Evolutionary conservation across 2,113 vertebrate genomes (phyloP), one percentile per base, ranked within the genome.

Genomic region (Amblyopsis rosae): DNA sequence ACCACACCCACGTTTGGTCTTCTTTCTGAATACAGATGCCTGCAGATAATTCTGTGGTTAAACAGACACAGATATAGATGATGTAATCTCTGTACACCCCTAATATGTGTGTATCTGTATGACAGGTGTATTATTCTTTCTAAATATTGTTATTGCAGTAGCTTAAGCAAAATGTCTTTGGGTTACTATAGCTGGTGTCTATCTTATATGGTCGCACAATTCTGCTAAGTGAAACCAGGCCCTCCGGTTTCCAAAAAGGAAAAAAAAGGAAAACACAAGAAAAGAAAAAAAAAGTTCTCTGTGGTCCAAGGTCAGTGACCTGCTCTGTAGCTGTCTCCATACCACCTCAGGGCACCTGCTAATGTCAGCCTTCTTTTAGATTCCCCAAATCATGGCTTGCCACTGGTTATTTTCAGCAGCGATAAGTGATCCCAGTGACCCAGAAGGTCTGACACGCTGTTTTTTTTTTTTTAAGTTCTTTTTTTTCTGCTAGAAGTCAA

Each of bases 261-360:
- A 73, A 70, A 75, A 80, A 81, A 83, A 74, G 69, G 74, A 72
- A 80, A 51, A 75, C 9, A 41, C 66, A 69, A 83, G 81, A 75
- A 68, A 83, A 82, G 75, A 82, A 72, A 69, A 85, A 81, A 90
- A 83, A 91, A 86, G 83, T 91, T 91, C 85, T 91, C 85, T 84
- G 85, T 87, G 89, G 87, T 91, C 88, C 84, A 89, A 90, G 92
- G 90, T 92, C 90, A 90, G 69, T 89, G 91, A 91, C 91, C 90
- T 86, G 72, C 86, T 92, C 88, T 89, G 88, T 92, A 92, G 89
- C 91, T 88, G 89, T 91, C 91, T 93, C 86, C 74, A 87, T 86
- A 91, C 82, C 82, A 90, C 91, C 92, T 89, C 90, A 58, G 91
- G 91, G 91, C 91, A 93, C 92, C 90, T 93, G 91, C 89, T 93